Conservation (phyloP, 1,140 invertebrate genomes). For the Drosophila ambigua region DNA sequence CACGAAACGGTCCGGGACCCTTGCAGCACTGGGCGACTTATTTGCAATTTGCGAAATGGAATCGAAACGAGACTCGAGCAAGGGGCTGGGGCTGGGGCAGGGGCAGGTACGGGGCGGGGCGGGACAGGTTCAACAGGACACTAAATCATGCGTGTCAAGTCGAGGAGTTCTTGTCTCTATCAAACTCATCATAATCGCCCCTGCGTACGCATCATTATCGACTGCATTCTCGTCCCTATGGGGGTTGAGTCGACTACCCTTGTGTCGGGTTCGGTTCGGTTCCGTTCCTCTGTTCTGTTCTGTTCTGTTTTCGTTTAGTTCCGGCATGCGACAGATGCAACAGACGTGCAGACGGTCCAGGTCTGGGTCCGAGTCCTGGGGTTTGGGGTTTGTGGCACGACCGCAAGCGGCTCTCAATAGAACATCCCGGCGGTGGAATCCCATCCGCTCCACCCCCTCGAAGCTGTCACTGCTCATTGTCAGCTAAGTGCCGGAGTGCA, state of each 20-base stretch:
- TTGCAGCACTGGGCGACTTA: conserved; percentile 56
- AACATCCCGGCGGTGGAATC: conserved; percentile 8
- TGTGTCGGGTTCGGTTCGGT: conserved; percentile 12
- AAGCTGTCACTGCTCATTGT: conserved; percentile 78
- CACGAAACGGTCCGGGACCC: conserved; percentile 60
- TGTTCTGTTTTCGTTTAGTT: conserved; percentile 67
- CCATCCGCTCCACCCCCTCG: conserved; percentile 7
- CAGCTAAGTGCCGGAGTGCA: conserved; percentile 65
- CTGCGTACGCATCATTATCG: conserved; percentile 76
- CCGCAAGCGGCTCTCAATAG: conserved; percentile 68
- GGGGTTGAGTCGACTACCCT: background rate
- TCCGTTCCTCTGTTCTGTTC: background rate
- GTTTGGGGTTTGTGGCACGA: conserved; percentile 44
- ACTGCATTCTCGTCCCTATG: conserved; percentile 22
- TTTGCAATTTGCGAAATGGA: conserved; percentile 79
- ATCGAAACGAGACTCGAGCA: conserved; percentile 30
- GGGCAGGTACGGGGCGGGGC: conserved; percentile 12
- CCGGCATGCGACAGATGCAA: conserved; percentile 79
- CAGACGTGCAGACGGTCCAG: conserved; percentile 61
- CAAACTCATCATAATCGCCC: conserved; percentile 79
- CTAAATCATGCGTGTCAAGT: conserved; percentile 82
- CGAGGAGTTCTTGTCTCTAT: conserved; percentile 79
- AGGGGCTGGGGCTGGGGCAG: background rate
- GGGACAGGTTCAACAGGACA: conserved; percentile 34
- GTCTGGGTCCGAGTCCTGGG: background rate